Conservation (phyloP, 2,888 invertebrate species). For the Dasysyrphus albostriatus region DNA sequence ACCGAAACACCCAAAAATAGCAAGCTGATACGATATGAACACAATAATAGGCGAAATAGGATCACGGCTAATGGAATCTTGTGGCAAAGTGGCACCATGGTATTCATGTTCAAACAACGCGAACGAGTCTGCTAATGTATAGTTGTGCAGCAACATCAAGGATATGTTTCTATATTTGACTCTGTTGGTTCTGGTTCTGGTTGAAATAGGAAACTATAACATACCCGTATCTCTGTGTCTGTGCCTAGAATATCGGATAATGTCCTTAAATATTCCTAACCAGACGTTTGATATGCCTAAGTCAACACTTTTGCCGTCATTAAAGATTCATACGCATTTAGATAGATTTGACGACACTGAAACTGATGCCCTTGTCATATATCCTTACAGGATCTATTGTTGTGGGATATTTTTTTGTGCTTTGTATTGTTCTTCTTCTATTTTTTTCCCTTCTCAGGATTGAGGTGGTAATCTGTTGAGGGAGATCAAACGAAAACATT, state of each 20-base stretch:
- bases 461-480: slow-evolving; percentile 61
- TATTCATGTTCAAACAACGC: slow-evolving; percentile 41
- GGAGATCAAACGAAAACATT: slow-evolving; percentile 27
- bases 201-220: background rate
- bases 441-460: slow-evolving; percentile 4
- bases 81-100: slow-evolving; percentile 46
- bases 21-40: slow-evolving; percentile 41
- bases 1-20: slow-evolving; percentile 7
- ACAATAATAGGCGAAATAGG: slow-evolving; percentile 40
- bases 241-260: slow-evolving; percentile 51
- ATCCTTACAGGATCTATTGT: slow-evolving; percentile 19
- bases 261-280: slow-evolving; percentile 39
- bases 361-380: slow-evolving; percentile 37
- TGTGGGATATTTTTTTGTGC: background rate
- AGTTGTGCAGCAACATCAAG: background rate
- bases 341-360: slow-evolving; percentile 61
- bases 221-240: slow-evolving; percentile 25
- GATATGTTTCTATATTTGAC: slow-evolving; percentile 31
- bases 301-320: slow-evolving; percentile 42
- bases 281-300: slow-evolving; percentile 30
- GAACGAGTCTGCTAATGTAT: background rate
- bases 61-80: slow-evolving; percentile 61
- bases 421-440: background rate
- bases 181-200: slow-evolving; percentile 18
- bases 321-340: slow-evolving; percentile 72